Conservation (phyloP, 2,797 vertebrate species). For the Anabas testudineus region DNA sequence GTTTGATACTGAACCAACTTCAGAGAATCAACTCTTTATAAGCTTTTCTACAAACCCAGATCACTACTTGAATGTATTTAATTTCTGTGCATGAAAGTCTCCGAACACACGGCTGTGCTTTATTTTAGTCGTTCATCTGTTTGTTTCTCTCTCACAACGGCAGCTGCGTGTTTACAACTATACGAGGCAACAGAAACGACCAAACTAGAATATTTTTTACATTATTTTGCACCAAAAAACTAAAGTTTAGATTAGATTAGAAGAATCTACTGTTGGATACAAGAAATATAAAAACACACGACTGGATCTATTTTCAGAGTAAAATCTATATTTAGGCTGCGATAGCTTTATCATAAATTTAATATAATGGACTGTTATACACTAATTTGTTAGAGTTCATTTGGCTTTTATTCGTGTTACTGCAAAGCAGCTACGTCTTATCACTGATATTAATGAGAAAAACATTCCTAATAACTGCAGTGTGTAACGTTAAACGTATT, state of each 20-base stretch:
- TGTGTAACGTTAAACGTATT: not conserved
- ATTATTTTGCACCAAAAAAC: slow-evolving; percentile 44
- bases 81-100: slow-evolving; percentile 45
- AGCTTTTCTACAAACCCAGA: slow-evolving; percentile 12
- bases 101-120: slow-evolving; percentile 23
- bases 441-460: not conserved
- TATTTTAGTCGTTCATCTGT: not conserved
- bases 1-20: too few species aligned
- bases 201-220: slow-evolving; percentile 70
- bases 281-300: slow-evolving; percentile 4
- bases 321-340: not conserved
- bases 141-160: slow-evolving; percentile 39
- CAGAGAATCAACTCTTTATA: slow-evolving; percentile 8
- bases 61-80: slow-evolving; percentile 53
- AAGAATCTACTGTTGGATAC: not conserved
- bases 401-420: not conserved
- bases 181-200: slow-evolving; percentile 44
- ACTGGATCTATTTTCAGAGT: slow-evolving; percentile 2
- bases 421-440: slow-evolving; percentile 7
- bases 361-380: slow-evolving; percentile 1
- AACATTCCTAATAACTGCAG: not conserved
- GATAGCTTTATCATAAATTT: too few species aligned
- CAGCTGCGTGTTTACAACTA: slow-evolving; percentile 51
- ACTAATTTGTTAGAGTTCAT: not conserved
- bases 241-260: slow-evolving; percentile 5